These are phyloP conservation scores for Hyphantria cunea DNA, from an alignment of 1,140 invertebrate genomes.

Conservation along the genomic window DNA sequence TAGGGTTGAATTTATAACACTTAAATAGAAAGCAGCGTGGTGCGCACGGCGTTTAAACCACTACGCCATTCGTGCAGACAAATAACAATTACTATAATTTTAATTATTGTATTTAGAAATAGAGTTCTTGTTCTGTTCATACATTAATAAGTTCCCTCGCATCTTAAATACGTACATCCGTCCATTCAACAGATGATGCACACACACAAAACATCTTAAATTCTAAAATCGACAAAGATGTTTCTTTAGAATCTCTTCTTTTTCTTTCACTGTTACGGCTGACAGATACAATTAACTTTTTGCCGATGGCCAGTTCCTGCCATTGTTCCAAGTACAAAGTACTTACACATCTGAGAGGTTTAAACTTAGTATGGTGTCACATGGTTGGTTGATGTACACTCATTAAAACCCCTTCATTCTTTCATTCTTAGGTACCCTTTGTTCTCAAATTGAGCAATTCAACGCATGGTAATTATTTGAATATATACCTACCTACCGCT, in stretches of 20 bases:
- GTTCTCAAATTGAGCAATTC: neutral
- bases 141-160: no score
- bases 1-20: no score
- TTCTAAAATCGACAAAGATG: neutral
- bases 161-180: neutral
- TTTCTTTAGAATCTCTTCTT: conserved; percentile 3
- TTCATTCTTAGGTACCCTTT: neutral
- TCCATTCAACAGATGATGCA: conserved; percentile 1
- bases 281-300: conserved; percentile 6
- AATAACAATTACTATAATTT: no score
- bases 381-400: neutral
- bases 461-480: neutral
- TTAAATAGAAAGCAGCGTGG: no score
- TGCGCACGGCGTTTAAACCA: no score
- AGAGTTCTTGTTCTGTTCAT: no score
- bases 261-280: neutral
- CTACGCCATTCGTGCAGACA: no score
- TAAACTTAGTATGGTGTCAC: neutral
- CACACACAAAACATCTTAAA: neutral
- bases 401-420: neutral
- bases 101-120: no score
- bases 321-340: neutral
- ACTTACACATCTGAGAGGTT: neutral
- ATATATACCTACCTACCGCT: no score
- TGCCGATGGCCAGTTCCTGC: neutral